Evolutionary conservation across 2,888 invertebrate genomes (phyloP), one percentile per base, ranked within the genome.

Genomic region (Stratiomys singularior): DNA sequence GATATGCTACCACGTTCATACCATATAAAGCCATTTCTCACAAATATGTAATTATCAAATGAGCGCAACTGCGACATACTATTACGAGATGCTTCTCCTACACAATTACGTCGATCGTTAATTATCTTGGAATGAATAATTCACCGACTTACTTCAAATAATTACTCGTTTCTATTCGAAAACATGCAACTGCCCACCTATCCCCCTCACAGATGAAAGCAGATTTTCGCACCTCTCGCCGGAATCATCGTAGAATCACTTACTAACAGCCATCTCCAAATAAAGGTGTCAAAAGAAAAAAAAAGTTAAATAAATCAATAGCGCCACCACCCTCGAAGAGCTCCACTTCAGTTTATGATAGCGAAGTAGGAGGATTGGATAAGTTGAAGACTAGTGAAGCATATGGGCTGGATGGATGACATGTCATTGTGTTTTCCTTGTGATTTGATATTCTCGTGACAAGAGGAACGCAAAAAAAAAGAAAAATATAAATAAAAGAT

Each of bases 401-500:
- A 52, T 52, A 52, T 52, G 52, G 52, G 52, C 52, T 18, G 15
- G 52, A 52, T 18, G 4, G 52, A 52, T 18, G 52, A 52, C 52
- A 52, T 52, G 52, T 52, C 52, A 4, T 52, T n/a, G 7, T 52
- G 52, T 52, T 52, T 4, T 52, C 4, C 18, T 52, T 52, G 52
- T 52, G 52, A 52, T 52, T 52, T 52, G 52, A 52, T 52, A 52
- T 18, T 52, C 52, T 18, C 52, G 52, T 52, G 52, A 52, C 37
- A 37, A 37, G 37, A 3, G 37, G 9, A 37, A 9, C 37, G 37
- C 5, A 9, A 37, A 37, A 37, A 37, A 37, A 9, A 9, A 37
- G n/a, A 37, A 37, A 37, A 5, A 37, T 4, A 52, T 5, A 52
- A 52, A 52, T 18, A 52, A 13, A 13, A 52, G 37, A 9, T 52